phyloP scores from a whole-genome alignment of 2,797 vertebrate genomes.

The Falco berigora region DNA sequence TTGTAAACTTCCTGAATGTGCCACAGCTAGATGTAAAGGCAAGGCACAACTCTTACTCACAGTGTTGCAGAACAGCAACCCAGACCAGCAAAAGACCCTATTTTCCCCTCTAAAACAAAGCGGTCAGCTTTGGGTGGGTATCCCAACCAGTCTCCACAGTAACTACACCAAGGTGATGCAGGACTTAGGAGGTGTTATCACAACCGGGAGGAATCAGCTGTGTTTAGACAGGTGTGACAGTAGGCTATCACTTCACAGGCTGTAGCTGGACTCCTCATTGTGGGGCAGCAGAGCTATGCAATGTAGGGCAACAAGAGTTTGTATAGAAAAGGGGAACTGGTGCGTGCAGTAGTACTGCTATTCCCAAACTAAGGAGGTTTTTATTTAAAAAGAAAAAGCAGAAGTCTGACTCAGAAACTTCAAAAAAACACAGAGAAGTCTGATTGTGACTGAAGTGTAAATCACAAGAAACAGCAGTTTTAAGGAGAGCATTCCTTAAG shows the following conservation, averaged over 20 bases:
- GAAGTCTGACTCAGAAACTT: slow-evolving; percentile 12
- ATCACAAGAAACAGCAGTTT: neutral
- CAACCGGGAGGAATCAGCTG: neutral
- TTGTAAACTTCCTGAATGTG: neutral
- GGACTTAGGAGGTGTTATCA: neutral
- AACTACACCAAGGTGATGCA: neutral
- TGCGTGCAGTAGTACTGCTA: neutral
- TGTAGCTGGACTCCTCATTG: neutral
- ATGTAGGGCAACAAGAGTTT: neutral
- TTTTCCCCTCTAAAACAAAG: neutral
- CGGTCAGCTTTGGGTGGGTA: neutral
- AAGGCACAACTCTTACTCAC: neutral
- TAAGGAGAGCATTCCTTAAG: neutral
- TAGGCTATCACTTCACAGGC: neutral
- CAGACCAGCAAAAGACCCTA: neutral
- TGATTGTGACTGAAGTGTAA: neutral
- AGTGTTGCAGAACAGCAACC: neutral
- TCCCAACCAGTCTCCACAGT: neutral
- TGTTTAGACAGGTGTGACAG: neutral
- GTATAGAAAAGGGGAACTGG: neutral
- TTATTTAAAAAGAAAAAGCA: neutral
- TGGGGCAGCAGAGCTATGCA: neutral
- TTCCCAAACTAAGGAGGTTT: neutral
- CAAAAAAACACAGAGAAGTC: neutral
- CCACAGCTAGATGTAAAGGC: neutral